Percentiles rank a stretch among this genome's conserved stretches.
Evolutionary conservation across 2,888 invertebrate species (phyloP).

Genomic region (Gonocerus acuteangulatus): DNA sequence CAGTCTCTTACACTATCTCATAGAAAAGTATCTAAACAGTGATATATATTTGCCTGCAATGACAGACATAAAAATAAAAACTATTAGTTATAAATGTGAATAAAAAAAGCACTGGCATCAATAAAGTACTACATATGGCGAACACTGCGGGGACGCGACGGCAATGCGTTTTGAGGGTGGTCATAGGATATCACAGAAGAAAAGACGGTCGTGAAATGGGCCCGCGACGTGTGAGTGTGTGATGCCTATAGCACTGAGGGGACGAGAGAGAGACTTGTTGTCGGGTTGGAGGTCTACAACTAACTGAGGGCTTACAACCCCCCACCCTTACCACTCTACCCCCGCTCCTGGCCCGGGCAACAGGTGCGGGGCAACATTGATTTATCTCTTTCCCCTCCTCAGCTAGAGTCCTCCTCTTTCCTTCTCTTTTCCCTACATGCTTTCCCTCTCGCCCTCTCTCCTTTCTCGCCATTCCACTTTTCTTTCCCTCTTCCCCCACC

Average conservation of each 20-base stretch:
- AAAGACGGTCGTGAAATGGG: not conserved
- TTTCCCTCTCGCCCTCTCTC: not conserved
- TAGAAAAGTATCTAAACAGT: slow-evolving; percentile 5
- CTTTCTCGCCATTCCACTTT: not conserved
- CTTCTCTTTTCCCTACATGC: not conserved
- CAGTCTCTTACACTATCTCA: slow-evolving; percentile 14
- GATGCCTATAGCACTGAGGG: slow-evolving; percentile 15
- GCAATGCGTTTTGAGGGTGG: not conserved
- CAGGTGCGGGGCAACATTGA: slow-evolving; percentile 24
- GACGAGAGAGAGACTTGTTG: slow-evolving; percentile 17
- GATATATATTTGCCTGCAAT: not conserved
- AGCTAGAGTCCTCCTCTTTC: not conserved
- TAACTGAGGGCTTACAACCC: slow-evolving; percentile 6
- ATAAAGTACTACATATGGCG: slow-evolving; percentile 4
- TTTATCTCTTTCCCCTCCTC: slow-evolving; percentile 14
- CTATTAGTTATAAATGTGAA: not conserved
- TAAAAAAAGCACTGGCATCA: slow-evolving; percentile 15
- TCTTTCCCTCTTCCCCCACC: not conserved
- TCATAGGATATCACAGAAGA: slow-evolving; percentile 18
- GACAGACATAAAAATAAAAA: slow-evolving; percentile 3
- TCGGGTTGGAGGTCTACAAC: slow-evolving; percentile 16
- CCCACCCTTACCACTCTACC: not conserved
- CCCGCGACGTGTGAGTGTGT: not conserved
- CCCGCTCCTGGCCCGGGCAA: slow-evolving; percentile 7
- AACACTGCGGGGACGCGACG: slow-evolving; percentile 8